Conservation (phyloP, 2,113 vertebrate genomes). For the Phrynosoma platyrhinos region DNA sequence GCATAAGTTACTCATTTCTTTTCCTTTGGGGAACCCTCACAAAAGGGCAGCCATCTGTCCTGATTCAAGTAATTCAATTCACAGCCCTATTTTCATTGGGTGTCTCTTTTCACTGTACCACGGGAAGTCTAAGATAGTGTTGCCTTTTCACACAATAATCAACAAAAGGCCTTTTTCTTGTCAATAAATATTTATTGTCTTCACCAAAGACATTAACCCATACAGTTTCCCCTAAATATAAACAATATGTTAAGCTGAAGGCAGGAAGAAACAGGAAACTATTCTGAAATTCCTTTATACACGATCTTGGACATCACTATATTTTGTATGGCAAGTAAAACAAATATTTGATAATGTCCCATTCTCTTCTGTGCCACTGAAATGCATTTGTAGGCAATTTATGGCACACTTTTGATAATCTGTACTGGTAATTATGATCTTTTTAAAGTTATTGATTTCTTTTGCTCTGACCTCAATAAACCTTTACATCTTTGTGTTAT, state of each 20-base stretch:
- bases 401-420: conserved; percentile 51
- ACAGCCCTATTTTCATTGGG: not conserved
- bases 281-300: conserved; percentile 52
- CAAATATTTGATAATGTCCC: conserved; percentile 47
- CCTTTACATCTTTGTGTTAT: conserved; percentile 39
- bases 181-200: not conserved
- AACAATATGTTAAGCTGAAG: conserved; percentile 50
- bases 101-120: conserved; percentile 32
- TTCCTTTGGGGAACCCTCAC: not conserved
- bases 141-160: not conserved
- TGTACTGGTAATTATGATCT: conserved; percentile 51
- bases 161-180: not conserved
- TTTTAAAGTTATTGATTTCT: conserved; percentile 52
- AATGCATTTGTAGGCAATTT: conserved; percentile 56
- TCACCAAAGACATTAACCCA: conserved; percentile 23
- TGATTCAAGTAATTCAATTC: not conserved
- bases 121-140: conserved; percentile 19
- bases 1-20: not conserved
- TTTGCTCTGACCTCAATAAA: conserved; percentile 44
- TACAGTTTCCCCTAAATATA: conserved; percentile 31
- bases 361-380: conserved; percentile 15
- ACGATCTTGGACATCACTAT: conserved; percentile 34
- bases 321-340: conserved; percentile 49
- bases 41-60: not conserved
- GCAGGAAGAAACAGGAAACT: conserved; percentile 48